phyloP scores from a whole-genome alignment of 53 echinoderm and acorn worm genomes.

The Apostichopus leukothele region DNA sequence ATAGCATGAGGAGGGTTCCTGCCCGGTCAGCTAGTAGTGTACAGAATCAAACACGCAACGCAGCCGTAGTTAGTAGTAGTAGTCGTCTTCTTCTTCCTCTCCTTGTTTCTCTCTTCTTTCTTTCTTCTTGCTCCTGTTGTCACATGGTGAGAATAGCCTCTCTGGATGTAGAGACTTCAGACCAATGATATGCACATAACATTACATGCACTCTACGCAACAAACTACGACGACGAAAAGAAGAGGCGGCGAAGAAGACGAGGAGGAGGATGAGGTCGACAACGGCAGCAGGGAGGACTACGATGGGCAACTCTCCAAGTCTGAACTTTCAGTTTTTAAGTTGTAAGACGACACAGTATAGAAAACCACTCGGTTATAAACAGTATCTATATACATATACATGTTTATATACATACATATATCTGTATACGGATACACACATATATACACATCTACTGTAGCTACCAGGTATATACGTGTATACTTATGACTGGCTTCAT shows the following conservation, averaged over 20 bases:
- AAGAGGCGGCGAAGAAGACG: too few relatives aligned
- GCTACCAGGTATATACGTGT: too few relatives aligned
- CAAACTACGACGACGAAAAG: background rate
- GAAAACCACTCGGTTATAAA: conserved; percentile 7
- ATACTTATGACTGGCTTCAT: background rate
- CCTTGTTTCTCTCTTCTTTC: background rate
- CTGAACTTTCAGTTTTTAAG: conserved; percentile 13
- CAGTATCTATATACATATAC: too few relatives aligned
- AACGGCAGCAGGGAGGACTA: too few relatives aligned
- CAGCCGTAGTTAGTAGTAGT: background rate
- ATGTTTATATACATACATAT: too few relatives aligned
- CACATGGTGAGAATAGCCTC: conserved; percentile 20
- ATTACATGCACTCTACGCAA: conserved; percentile 35
- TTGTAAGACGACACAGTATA: background rate
- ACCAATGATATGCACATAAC: conserved; percentile 44
- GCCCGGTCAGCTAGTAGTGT: conserved; percentile 12
- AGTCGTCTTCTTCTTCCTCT: background rate
- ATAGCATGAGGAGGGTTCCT: background rate
- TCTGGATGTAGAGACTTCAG: conserved; percentile 15
- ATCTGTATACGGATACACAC: too few relatives aligned
- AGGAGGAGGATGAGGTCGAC: too few relatives aligned
- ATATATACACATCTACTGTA: too few relatives aligned
- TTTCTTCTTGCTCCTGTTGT: background rate
- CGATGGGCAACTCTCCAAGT: conserved; percentile 37
- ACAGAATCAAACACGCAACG: background rate